A percentile compares a stretch with the other conserved stretches of the same genome.
Evolutionary conservation across 2,888 invertebrate species (phyloP).

Genomic region (Seira musarum): DNA sequence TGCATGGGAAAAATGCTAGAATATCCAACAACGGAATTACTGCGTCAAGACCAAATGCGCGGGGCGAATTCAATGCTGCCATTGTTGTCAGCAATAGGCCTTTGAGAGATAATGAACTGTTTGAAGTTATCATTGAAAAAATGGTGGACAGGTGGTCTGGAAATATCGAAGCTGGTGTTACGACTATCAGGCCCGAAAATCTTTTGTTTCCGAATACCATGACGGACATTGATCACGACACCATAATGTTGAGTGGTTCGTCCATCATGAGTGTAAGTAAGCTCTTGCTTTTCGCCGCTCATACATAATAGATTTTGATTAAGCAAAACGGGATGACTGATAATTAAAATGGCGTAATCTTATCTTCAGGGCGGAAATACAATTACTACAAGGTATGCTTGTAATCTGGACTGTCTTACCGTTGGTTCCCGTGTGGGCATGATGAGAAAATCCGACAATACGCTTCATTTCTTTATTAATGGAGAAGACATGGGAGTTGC

Average conservation of each 20-base stretch:
- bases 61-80: constrained; percentile 95
- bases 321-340: neutral
- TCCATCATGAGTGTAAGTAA: constrained; percentile 83
- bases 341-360: neutral
- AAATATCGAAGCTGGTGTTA: constrained; percentile 86
- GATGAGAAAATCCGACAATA: constrained; percentile 88
- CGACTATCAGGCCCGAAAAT: constrained; percentile 91
- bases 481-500: constrained; percentile 91
- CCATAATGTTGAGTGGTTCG: constrained; percentile 93
- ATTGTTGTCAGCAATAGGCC: constrained; percentile 93
- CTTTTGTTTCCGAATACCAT: constrained; percentile 79
- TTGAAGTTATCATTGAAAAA: constrained; percentile 90
- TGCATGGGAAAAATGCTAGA: constrained; percentile 91
- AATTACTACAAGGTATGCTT: constrained; percentile 86
- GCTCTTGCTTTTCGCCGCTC: constrained; percentile 13
- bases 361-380: constrained; percentile 81
- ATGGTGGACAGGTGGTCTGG: constrained; percentile 96
- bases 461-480: constrained; percentile 88
- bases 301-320: neutral
- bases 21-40: constrained; percentile 88
- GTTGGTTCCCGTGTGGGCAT: constrained; percentile 88
- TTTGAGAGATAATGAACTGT: constrained; percentile 90
- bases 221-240: constrained; percentile 91
- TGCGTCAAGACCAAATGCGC: constrained; percentile 88
- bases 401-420: constrained; percentile 87